Evolutionary conservation across 2,888 invertebrate species (phyloP).

Genomic region (Apoderus coryli): DNA sequence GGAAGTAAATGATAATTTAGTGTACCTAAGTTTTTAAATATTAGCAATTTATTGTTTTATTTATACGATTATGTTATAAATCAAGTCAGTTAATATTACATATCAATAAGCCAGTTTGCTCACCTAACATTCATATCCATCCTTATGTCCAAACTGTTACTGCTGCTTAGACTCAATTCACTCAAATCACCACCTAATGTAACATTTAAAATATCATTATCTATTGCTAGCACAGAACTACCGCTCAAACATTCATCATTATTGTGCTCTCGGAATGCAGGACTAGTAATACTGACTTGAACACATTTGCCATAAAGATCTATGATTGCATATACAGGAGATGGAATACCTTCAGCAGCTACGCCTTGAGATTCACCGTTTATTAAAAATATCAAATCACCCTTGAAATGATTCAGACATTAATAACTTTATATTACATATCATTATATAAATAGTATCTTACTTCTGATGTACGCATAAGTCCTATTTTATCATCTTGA

Average conservation of each 20-base stretch:
- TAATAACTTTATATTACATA: slow-evolving; percentile 3
- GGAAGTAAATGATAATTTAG: too few relatives aligned
- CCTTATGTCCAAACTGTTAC: slow-evolving; percentile 32
- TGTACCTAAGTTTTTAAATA: too few relatives aligned
- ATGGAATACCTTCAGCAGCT: slow-evolving; percentile 59
- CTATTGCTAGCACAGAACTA: slow-evolving; percentile 32
- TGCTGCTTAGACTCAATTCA: slow-evolving; percentile 32
- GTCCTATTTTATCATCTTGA: slow-evolving; percentile 73
- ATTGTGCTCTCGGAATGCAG: slow-evolving; percentile 31
- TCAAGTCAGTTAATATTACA: too few relatives aligned
- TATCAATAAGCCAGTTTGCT: too few relatives aligned
- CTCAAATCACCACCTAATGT: slow-evolving; percentile 32
- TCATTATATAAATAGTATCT: too few relatives aligned
- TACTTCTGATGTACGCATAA: slow-evolving; percentile 67
- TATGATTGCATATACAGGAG: slow-evolving; percentile 58
- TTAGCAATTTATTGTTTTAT: too few relatives aligned
- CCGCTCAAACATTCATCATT: slow-evolving; percentile 34
- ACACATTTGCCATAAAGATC: slow-evolving; percentile 75
- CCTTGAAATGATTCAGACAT: slow-evolving; percentile 35
- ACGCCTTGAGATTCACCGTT: slow-evolving; percentile 82
- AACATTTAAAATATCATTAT: slow-evolving; percentile 32
- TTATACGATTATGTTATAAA: too few relatives aligned
- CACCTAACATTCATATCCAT: slow-evolving; percentile 34
- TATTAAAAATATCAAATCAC: slow-evolving; percentile 74
- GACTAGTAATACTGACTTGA: slow-evolving; percentile 49